These are phyloP conservation scores for Ostrea denselamellosa DNA, from an alignment of 1,140 invertebrate species.

Conservation along the genomic window DNA sequence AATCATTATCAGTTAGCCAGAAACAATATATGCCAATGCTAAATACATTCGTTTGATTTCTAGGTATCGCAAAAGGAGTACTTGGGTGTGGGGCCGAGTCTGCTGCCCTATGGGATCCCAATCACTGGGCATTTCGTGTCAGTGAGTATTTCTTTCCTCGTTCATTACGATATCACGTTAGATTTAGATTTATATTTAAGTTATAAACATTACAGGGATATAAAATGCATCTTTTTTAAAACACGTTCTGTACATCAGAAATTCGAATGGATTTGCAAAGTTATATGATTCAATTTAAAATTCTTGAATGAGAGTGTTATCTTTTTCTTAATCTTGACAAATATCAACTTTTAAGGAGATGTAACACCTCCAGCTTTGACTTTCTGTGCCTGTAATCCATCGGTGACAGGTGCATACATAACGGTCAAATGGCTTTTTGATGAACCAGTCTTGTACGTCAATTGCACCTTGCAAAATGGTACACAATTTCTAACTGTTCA, in stretches of 20 bases:
- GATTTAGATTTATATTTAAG: too few relatives aligned
- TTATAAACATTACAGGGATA: too few relatives aligned
- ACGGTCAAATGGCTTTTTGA: slow-evolving; percentile 29
- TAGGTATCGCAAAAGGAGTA: neutral
- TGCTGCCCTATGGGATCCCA: neutral
- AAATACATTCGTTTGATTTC: neutral
- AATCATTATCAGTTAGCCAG: too few relatives aligned
- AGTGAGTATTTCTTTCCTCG: neutral
- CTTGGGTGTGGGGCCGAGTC: neutral
- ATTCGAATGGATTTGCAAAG: too few relatives aligned
- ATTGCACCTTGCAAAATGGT: neutral
- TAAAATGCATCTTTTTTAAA: too few relatives aligned
- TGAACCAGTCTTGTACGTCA: slow-evolving; percentile 29
- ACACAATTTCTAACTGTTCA: neutral
- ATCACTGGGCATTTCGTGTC: neutral
- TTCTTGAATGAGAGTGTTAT: too few relatives aligned
- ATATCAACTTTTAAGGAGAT: slow-evolving; percentile 36
- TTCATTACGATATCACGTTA: too few relatives aligned
- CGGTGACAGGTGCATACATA: neutral
- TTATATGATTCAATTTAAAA: too few relatives aligned
- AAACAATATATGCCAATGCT: too few relatives aligned
- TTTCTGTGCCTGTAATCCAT: neutral
- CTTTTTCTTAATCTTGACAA: neutral
- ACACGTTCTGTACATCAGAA: too few relatives aligned
- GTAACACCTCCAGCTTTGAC: slow-evolving; percentile 27